Base-by-base conservation (phyloP, 2,797 vertebrate species). In the Delichon dasypus region DNA sequence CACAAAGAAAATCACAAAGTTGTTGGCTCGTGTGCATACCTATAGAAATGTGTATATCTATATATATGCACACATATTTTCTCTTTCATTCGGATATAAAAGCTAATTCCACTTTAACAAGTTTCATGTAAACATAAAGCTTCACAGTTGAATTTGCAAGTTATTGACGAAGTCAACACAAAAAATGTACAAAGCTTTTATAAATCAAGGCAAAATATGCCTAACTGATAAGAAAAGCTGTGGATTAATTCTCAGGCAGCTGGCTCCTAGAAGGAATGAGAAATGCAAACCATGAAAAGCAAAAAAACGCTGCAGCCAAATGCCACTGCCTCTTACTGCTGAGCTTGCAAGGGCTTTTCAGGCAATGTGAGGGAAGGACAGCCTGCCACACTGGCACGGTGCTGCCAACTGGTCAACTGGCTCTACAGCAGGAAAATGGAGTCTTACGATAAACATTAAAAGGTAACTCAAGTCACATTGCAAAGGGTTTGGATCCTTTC, bases 301-400 rank as follows among this genome's bases (percentile, higher is more conserved):
- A 92, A 93, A 72, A 92, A 92, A 83, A 75, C 11, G 16, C 48
- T 85, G 12, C 71, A 88, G 70, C 66, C 66, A 91, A 94, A 89
- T 81, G 70, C 91, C 40, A 48, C 16, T 50, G 55, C 48, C 21
- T 88, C 78, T 68, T 55, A 60, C 73, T 89, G 88, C 88, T 90
- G 91, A 92, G 94, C 60, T 88, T 75, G 76, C 5, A 18, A 94
- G 92, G 82, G 76, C 83, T 86, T 94, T 91, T 84, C 66, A 80
- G 94, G 92, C 79, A 83, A 78, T 2, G 50, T 4, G 23, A 60
- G 36, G 45, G 58, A 81, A 91, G 70, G 73, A 93, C 89, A 95
- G 89, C 22, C 60, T 88, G 92, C 40, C 66, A 62, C 85, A 88
- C 90, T 82, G 89, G 92, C 7, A 0, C 82, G 90, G 68, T 81